Evolutionary conservation across 2,113 vertebrate species (phyloP), one percentile per base, ranked within the genome.

Genomic region (Gila orcuttii): DNA sequence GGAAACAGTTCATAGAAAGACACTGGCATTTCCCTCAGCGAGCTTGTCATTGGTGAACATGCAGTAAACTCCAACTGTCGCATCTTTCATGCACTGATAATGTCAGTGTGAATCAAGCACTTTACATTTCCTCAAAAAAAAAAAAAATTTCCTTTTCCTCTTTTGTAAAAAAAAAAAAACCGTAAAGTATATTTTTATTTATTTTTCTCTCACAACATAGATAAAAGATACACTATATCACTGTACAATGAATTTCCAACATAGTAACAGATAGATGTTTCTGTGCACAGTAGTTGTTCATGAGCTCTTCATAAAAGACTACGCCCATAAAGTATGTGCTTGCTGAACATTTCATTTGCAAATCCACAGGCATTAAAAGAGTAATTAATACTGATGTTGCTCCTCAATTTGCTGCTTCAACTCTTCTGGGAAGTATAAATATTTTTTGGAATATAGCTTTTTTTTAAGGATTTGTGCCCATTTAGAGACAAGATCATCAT

Each of bases 31-130:
- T 80, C 23, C 36, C 57, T 45, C 36, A 45, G 78, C 8, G n/a
- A 80, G 36, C 59, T 64, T 80, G 78, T 47, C 36, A 11, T n/a
- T 28, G 78, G 78, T 80, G 57, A 80, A 80, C 59, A 64, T 80
- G 36, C 39, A 45, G 23, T 64, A n/a, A 60, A 79, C 57, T 80
- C 33, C 0, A 13, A 42, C 57, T 42, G 36, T 28, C 36, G 9
- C 57, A 62, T 45, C 55, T 79, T 3, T 17, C 33, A 62, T 45
- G 13, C 3, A 2, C 59, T 45, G 13, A 62, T 11, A 28, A 62
- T 64, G 15, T 25, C 23, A 42, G 36, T 80, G 78, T 62, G 13
- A 64, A 80, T 74, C 59, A 62, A 80, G 21, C 36, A 28, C 78
- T 79, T 57, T 2, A 60, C 21, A 42, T 79, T 33, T 60, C 31